Evolutionary conservation across 2,797 vertebrate species (phyloP).

Genomic region (Sparus aurata): DNA sequence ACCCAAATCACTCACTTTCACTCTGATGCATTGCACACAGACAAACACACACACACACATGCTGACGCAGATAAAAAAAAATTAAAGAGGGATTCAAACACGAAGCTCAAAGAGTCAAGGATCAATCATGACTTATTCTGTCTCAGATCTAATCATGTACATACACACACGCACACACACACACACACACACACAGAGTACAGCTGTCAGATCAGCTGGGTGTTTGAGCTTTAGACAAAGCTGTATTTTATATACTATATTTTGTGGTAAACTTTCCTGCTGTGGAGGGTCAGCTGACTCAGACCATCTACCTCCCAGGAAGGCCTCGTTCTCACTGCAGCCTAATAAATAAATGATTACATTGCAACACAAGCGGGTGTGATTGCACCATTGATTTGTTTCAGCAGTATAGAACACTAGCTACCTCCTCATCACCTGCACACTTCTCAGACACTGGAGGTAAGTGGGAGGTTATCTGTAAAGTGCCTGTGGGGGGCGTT

Average conservation of each 20-base stretch:
- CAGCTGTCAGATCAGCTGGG: neutral
- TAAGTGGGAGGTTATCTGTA: neutral
- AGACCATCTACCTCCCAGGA: slow-evolving; percentile 4
- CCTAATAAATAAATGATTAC: slow-evolving; percentile 28
- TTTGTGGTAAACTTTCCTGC: neutral
- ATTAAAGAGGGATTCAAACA: slow-evolving; percentile 4
- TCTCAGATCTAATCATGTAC: neutral
- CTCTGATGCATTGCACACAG: slow-evolving; percentile 23
- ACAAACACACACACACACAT: slow-evolving; percentile 8
- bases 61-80: slow-evolving; percentile 7
- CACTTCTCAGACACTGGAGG: slow-evolving; percentile 2
- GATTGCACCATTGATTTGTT: slow-evolving; percentile 49
- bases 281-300: neutral
- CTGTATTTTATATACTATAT: slow-evolving; percentile 1
- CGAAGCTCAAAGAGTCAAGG: neutral
- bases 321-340: neutral
- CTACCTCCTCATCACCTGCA: neutral
- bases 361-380: slow-evolving; percentile 20
- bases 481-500: neutral
- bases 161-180: neutral
- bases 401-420: slow-evolving; percentile 19
- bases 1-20: slow-evolving; percentile 52
- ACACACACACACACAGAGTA: neutral
- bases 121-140: slow-evolving; percentile 10
- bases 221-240: neutral